Base-by-base conservation (phyloP, 2,113 vertebrate species). In the Ailurus styani region DNA sequence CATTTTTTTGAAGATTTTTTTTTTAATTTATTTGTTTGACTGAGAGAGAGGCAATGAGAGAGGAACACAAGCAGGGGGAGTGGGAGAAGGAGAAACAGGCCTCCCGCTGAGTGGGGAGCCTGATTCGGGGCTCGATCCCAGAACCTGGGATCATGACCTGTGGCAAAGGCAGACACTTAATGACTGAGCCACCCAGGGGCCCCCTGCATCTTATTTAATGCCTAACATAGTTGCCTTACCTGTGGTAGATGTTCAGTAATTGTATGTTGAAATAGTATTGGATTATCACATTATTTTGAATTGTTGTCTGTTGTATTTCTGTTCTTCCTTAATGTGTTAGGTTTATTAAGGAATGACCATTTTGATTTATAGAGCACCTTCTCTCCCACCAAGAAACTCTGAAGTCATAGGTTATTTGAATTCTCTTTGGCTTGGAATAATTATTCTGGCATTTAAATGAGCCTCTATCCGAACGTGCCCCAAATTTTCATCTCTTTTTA, bases 401-500 rank as follows among this genome's bases (percentile, higher is more conserved):
- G 52, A 90, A n/a, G 27, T 88, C 77, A 72, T 57, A 82, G 21
- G 15, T 87, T 88, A 68, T 83, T 90, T 91, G 50, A 42, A 37
- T 82, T 95, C 50, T 60, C 84, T 81, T 62, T 50, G 7, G 20
- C 79, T 87, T 92, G 45, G 81, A 87, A 60, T 93, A 68, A 77
- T 97, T 93, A 90, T 68, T 95, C 54, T 68, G 40, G 18, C 88
- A 79, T 95, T 94, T 95, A 96, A 88, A 83, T 89, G 27, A 73
- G 12, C n/a, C 60, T 89, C n/a, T 29, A 4, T 91, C 88, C 95
- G 10, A 66, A 89, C 68, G 50, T 88, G 72, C n/a, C 78, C 70
- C 57, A 89, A 31, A 62, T 95, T 93, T 92, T 89, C 77, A 85
- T 93, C 87, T 94, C 85, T 95, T 95, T 95, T 78, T 77, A 96